phyloP scores from a whole-genome alignment of 2,113 vertebrate species.

The Pelodiscus sinensis region DNA sequence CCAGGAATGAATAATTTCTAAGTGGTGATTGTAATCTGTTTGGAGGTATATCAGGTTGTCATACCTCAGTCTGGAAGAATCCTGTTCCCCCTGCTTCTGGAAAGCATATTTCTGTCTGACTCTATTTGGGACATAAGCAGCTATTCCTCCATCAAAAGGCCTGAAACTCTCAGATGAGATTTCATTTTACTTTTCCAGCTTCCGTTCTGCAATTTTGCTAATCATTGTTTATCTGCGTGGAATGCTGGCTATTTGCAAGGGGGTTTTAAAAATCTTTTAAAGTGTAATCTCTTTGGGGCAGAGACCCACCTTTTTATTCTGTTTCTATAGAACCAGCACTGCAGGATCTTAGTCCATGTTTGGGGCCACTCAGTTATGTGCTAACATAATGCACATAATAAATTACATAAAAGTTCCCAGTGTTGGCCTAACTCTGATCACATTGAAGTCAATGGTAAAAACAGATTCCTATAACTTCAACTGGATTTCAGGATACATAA shows the following conservation, averaged over 20 bases:
- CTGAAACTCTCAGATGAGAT: constrained; percentile 37
- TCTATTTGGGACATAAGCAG: constrained; percentile 11
- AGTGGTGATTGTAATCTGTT: background rate
- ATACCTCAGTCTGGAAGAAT: background rate
- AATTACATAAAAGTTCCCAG: background rate
- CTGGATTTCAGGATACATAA: background rate
- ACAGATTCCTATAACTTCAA: background rate
- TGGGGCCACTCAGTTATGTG: background rate
- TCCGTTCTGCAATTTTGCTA: background rate
- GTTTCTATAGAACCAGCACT: background rate
- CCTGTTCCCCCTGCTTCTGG: background rate
- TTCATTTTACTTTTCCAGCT: constrained; percentile 4
- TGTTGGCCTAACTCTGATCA: background rate
- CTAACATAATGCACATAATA: background rate
- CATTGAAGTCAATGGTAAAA: background rate
- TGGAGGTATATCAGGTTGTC: constrained; percentile 31
- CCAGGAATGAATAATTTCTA: background rate
- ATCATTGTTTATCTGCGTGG: background rate
- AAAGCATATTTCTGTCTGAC: constrained; percentile 7
- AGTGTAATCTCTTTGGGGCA: background rate
- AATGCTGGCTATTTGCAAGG: constrained; percentile 12
- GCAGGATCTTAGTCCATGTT: background rate
- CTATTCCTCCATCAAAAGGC: constrained; percentile 12
- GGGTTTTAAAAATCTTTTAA: background rate
- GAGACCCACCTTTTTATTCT: background rate